Base-by-base conservation (phyloP, 2,113 vertebrate species). In the Tachysurus vachellii region DNA sequence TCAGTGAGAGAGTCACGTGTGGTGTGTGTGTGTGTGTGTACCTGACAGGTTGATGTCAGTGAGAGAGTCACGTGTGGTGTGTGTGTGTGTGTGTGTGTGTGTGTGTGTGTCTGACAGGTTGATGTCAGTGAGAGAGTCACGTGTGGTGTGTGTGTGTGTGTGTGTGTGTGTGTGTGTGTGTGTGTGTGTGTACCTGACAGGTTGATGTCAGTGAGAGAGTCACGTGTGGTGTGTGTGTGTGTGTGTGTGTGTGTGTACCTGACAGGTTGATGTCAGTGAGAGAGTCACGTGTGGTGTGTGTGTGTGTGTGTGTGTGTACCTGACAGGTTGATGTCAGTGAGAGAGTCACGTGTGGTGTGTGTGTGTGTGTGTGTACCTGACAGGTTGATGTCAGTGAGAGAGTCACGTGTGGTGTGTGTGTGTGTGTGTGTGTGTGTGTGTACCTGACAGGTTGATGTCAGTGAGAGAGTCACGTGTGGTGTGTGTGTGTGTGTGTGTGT, bases 91-190 rank as follows among this genome's bases (percentile, higher is more conserved):
- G n/a, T n/a, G 71, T 79, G 85, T 68, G 54, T 71, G 84, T 64
- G 73, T 68, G 79, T 50, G 42, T 62, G 57, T 90, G 99, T 98
- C 97, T 94, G 97, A 98, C 92, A 99, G 94, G 94, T 97, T 97
- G 92, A 99, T 97, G 91, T 98, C 96, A 0, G 97, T 97, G 89
- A 99, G 94, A 0, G 98, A 99, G 90, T 99, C 98, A 77, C 98
- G 95, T 68, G 97, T 99, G 81, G 97, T 98, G 66, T n/a, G n/a
- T n/a, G n/a, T n/a, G n/a, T n/a, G 53, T 36, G 36, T 36, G 36
- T 36, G 36, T 36, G 36, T 36, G 36, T 36, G 36, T 36, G 36
- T 36, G 36, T 36, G 36, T 36, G 36, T 2, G 36, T 36, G 36
- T 36, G 36, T 36, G 36, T 36, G 36, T 36, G 36, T 36, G 36